Percentiles rank a stretch among this genome's conserved stretches.
Conservation (phyloP, 23 tunicate genomes). For the Trididemnum clinides region DNA sequence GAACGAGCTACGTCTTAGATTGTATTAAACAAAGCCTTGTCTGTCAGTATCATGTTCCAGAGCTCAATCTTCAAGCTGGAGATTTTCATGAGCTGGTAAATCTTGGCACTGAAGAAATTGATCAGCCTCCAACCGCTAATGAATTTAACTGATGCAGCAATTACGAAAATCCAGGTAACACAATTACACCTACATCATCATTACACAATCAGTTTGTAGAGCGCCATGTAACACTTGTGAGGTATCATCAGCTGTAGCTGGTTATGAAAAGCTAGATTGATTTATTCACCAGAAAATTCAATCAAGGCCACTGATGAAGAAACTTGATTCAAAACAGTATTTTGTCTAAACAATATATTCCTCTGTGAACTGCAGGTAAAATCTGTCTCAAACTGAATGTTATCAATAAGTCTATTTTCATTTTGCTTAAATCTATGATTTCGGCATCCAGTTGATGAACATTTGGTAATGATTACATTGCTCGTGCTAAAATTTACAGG, state of each 20-base stretch:
- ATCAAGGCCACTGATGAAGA: not conserved
- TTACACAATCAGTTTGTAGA: not conserved
- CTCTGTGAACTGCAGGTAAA: no score
- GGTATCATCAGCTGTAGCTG: not conserved
- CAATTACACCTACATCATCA: not conserved
- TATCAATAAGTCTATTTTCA: no score
- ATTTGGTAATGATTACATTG: no score
- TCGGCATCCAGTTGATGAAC: no score
- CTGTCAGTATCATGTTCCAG: not conserved
- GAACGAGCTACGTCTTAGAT: not conserved
- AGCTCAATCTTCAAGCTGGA: not conserved
- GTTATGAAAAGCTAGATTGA: not conserved
- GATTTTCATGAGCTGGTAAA: not conserved
- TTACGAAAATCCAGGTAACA: not conserved
- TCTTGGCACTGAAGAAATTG: not conserved
- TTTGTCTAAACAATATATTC: not conserved
- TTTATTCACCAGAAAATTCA: not conserved
- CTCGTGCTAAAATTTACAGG: no score
- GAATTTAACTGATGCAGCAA: not conserved
- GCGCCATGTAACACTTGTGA: not conserved
- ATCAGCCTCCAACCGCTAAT: not conserved
- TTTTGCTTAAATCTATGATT: no score
- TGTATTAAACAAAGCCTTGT: not conserved
- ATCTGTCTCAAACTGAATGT: no score
- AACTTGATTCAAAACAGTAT: not conserved